A percentile compares a stretch with the other conserved stretches of the same genome.
phyloP scores from a whole-genome alignment of 2,888 invertebrate genomes.

The Andrena praecox region DNA sequence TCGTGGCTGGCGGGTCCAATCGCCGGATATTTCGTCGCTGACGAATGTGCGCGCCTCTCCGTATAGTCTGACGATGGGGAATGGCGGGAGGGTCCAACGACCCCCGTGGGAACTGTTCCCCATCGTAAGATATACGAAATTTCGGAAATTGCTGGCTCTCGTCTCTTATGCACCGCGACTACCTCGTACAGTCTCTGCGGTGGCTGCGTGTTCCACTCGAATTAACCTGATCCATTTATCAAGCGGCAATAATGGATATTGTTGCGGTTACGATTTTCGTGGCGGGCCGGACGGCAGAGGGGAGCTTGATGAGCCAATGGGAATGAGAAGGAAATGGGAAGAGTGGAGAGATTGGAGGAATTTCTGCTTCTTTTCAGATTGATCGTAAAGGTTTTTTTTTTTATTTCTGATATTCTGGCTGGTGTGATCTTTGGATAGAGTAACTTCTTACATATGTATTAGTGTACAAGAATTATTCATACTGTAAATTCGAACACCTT shows the following conservation, averaged over 20 bases:
- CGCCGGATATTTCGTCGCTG: conserved; percentile 19
- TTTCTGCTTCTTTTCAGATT: no score
- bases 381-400: no score
- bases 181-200: neutral
- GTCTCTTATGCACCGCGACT: conserved; percentile 6
- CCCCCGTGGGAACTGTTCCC: conserved; percentile 53
- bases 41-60: conserved; percentile 1
- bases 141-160: conserved; percentile 38
- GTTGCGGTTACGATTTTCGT: neutral
- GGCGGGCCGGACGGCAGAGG: neutral
- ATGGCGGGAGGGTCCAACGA: conserved; percentile 27
- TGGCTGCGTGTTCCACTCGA: conserved; percentile 1
- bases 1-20: conserved; percentile 5
- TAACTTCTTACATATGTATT: no score
- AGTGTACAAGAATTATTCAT: no score
- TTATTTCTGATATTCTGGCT: no score
- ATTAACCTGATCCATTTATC: conserved; percentile 14
- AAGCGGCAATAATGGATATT: conserved; percentile 5
- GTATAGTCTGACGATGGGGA: neutral
- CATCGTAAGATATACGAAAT: conserved; percentile 55
- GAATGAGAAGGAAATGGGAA: neutral
- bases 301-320: neutral
- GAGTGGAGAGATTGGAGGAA: neutral
- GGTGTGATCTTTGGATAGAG: no score
- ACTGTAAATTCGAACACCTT: no score